phyloP scores from a whole-genome alignment of 2,888 invertebrate genomes.

The Lasioglossum marginatum region DNA sequence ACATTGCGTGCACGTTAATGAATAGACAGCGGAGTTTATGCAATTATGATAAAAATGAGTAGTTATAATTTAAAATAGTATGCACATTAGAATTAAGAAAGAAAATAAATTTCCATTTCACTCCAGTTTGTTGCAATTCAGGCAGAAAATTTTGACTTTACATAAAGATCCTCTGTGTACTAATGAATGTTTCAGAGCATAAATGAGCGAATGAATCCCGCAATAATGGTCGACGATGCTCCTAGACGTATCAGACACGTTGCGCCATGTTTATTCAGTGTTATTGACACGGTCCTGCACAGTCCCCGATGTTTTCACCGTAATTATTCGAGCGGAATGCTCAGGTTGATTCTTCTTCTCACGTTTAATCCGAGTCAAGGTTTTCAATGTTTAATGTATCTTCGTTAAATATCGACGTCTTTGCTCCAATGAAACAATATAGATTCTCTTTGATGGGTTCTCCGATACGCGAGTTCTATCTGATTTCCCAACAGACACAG shows the following conservation, averaged over 20 bases:
- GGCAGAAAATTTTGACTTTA: too few relatives aligned
- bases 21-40: too few relatives aligned
- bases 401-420: conserved; percentile 40
- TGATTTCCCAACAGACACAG: conserved; percentile 47
- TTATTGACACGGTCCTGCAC: background rate
- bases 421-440: conserved; percentile 21
- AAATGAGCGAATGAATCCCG: background rate
- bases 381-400: conserved; percentile 25
- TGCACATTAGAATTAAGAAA: too few relatives aligned
- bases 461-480: conserved; percentile 16
- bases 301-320: background rate
- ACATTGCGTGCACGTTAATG: too few relatives aligned
- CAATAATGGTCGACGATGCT: background rate
- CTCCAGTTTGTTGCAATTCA: too few relatives aligned
- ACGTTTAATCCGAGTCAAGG: background rate
- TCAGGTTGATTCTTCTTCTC: background rate
- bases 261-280: background rate
- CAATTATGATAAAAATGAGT: too few relatives aligned
- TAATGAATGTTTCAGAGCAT: background rate
- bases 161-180: too few relatives aligned
- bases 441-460: conserved; percentile 33
- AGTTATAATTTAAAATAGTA: too few relatives aligned
- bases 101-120: too few relatives aligned
- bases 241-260: background rate
- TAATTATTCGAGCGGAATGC: conserved; percentile 11